Conservation (phyloP, 2,113 vertebrate species). For the Taxidea taxus region DNA sequence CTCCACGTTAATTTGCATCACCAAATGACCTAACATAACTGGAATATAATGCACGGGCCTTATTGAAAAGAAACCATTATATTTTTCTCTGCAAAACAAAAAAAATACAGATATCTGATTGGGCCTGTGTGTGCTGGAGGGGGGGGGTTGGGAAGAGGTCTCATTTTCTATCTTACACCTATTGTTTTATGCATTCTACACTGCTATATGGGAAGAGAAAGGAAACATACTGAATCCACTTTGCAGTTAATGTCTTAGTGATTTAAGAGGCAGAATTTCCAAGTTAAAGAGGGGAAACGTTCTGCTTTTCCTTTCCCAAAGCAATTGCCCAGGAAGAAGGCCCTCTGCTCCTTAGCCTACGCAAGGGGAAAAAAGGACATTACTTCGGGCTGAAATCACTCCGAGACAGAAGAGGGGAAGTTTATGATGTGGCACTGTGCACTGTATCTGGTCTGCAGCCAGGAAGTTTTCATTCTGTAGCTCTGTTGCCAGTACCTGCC, state of each 20-base stretch:
- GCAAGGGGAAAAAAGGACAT: conserved; percentile 57
- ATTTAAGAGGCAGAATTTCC: conserved; percentile 52
- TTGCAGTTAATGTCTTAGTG: conserved; percentile 38
- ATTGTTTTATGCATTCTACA: conserved; percentile 41
- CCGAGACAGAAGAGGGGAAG: conserved; percentile 41
- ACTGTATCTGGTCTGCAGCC: conserved; percentile 46
- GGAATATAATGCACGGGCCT: conserved; percentile 36
- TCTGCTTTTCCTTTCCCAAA: conserved; percentile 51
- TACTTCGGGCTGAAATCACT: conserved; percentile 53
- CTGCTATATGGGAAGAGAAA: background rate
- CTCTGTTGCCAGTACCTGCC: conserved; percentile 48
- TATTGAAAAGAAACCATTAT: conserved; percentile 46
- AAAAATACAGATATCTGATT: conserved; percentile 34
- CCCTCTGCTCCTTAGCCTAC: conserved; percentile 50
- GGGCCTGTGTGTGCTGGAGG: background rate
- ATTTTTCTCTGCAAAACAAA: conserved; percentile 27
- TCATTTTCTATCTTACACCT: conserved; percentile 39
- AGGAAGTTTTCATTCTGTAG: conserved; percentile 62
- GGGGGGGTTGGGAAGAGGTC: background rate
- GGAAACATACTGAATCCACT: conserved; percentile 22
- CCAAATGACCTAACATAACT: conserved; percentile 56
- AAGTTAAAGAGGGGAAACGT: conserved; percentile 45
- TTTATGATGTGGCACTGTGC: conserved; percentile 54
- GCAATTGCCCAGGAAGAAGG: conserved; percentile 59
- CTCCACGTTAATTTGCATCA: conserved; percentile 50